phyloP scores from a whole-genome alignment of 2,113 vertebrate species.

The Corythornis vintsioides region DNA sequence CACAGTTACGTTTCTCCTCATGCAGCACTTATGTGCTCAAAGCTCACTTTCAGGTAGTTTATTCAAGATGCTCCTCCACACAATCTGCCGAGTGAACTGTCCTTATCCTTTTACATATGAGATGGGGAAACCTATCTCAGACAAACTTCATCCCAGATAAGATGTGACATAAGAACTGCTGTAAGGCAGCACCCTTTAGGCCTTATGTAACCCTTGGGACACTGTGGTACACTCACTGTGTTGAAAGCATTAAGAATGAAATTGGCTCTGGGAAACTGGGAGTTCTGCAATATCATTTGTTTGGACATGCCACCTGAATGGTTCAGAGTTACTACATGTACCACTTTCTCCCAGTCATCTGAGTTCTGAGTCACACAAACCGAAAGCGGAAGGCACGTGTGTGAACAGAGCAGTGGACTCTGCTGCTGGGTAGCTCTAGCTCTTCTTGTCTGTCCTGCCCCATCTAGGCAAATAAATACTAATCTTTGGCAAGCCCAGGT shows the following conservation, averaged over 20 bases:
- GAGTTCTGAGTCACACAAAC: slow-evolving; percentile 34
- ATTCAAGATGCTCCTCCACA: not conserved
- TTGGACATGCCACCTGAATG: not conserved
- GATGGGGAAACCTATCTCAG: not conserved
- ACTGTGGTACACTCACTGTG: not conserved
- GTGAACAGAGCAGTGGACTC: slow-evolving; percentile 15
- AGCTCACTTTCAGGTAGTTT: not conserved
- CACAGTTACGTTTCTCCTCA: not conserved
- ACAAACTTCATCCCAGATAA: not conserved
- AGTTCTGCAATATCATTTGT: not conserved
- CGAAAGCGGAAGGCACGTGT: not conserved
- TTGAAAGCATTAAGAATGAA: slow-evolving; percentile 4
- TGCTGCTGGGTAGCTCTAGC: not conserved
- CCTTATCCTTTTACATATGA: not conserved
- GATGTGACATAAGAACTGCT: not conserved
- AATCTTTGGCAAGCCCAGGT: not conserved
- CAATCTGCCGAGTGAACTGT: not conserved
- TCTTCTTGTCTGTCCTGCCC: not conserved
- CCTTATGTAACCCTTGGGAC: not conserved
- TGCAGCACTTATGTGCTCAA: rapidly evolving
- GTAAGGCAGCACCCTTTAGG: not conserved
- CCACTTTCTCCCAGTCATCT: slow-evolving; percentile 47
- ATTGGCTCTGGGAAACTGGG: not conserved
- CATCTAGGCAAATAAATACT: not conserved
- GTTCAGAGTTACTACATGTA: not conserved